Evolutionary conservation across 2,888 invertebrate species (phyloP).

Genomic region (Lycaena phlaeas): DNA sequence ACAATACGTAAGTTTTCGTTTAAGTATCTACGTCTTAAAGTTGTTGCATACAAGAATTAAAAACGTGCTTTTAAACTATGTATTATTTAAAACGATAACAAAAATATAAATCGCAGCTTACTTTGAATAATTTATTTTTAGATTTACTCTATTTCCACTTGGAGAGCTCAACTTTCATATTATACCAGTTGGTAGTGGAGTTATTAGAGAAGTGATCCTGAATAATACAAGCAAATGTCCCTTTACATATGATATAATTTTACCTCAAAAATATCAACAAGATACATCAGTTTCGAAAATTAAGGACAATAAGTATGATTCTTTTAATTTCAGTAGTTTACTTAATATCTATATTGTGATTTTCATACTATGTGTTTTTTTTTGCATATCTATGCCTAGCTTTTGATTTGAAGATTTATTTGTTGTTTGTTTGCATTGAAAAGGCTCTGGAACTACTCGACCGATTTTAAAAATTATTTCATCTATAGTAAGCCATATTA

Average conservation of each 20-base stretch:
- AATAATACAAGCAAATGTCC: conserved; percentile 76
- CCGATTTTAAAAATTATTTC: too few relatives aligned
- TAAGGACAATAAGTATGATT: conserved; percentile 48
- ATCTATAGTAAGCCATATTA: too few relatives aligned
- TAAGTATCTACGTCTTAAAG: background rate
- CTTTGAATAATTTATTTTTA: conserved; percentile 31
- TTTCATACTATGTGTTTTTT: too few relatives aligned
- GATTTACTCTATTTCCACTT: conserved; percentile 72
- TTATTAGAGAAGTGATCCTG: conserved; percentile 67
- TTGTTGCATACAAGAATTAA: background rate
- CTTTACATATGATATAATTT: conserved; percentile 58
- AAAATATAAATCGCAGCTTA: background rate
- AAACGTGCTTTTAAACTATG: background rate
- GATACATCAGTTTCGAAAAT: conserved; percentile 28
- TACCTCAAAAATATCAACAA: conserved; percentile 38
- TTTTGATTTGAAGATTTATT: too few relatives aligned
- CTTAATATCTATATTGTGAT: too few relatives aligned
- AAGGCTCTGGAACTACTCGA: too few relatives aligned
- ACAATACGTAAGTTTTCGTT: conserved; percentile 46
- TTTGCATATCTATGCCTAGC: too few relatives aligned
- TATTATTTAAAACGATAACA: background rate
- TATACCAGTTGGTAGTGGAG: conserved; percentile 63
- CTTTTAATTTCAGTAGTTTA: too few relatives aligned
- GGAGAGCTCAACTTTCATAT: conserved; percentile 74
- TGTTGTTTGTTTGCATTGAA: too few relatives aligned